phyloP scores from a whole-genome alignment of 64 coral and sea anemone species.

The Exaiptasia diaphana region DNA sequence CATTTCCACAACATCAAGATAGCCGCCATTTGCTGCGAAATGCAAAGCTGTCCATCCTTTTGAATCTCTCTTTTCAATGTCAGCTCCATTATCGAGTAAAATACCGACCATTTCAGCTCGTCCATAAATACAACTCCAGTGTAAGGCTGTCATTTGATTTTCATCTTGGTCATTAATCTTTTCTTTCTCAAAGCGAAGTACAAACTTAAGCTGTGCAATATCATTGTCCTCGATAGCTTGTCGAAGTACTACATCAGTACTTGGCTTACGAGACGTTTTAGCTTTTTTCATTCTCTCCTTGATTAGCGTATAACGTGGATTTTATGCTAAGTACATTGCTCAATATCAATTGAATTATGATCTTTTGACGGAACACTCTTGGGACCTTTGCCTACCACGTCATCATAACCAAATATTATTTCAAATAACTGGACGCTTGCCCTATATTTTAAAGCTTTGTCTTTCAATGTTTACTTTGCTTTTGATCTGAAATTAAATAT shows the following conservation, averaged over 20 bases:
- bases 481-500: no score
- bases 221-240: conserved; percentile 88
- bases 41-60: conserved; percentile 85
- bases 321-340: no score
- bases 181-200: conserved; percentile 48
- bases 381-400: no score
- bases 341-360: no score
- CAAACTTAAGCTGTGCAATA: conserved; percentile 72
- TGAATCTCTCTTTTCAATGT: conserved; percentile 64
- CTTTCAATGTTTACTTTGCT: no score
- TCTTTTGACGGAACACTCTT: no score
- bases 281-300: conserved; percentile 6
- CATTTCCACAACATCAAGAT: conserved; percentile 63
- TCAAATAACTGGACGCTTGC: no score
- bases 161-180: conserved; percentile 86
- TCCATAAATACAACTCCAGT: conserved; percentile 75
- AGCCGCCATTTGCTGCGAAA: conserved; percentile 65
- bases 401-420: no score
- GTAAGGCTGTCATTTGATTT: conserved; percentile 66
- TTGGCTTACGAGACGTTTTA: neutral
- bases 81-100: conserved; percentile 71
- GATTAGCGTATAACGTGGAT: no score
- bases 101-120: conserved; percentile 64
- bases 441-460: no score
- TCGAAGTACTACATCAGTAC: conserved; percentile 34